These are phyloP conservation scores for Scrobipalpa atriplicella DNA, from an alignment of 2,888 invertebrate genomes.

Conservation along the genomic window DNA sequence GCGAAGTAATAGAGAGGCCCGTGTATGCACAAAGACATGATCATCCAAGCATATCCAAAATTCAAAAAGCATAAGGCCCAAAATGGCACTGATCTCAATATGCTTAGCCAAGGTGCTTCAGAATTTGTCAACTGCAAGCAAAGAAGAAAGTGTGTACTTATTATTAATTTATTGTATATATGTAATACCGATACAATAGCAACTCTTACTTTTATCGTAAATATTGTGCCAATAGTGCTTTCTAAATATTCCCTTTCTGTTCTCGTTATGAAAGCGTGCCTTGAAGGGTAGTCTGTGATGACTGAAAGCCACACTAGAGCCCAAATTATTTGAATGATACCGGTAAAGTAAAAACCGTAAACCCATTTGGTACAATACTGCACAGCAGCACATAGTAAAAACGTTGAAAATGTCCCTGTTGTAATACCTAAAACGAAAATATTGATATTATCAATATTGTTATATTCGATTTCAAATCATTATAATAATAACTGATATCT, in stretches of 20 bases:
- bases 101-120: constrained; percentile 67
- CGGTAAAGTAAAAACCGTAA: constrained; percentile 85
- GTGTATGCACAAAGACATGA: constrained; percentile 66
- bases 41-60: constrained; percentile 78
- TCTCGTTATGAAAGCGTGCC: constrained; percentile 82
- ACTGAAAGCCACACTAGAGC: constrained; percentile 80
- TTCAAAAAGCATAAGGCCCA: constrained; percentile 72
- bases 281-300: constrained; percentile 84
- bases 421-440: constrained; percentile 58
- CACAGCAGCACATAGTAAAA: constrained; percentile 84
- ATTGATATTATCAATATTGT: neutral
- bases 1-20: constrained; percentile 68
- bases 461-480: neutral
- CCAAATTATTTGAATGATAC: constrained; percentile 79
- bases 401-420: constrained; percentile 85
- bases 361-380: constrained; percentile 85
- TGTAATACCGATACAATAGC: neutral
- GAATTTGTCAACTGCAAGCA: constrained; percentile 63
- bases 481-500: constrained; percentile 37
- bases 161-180: neutral
- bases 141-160: neutral
- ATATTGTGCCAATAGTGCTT: constrained; percentile 78
- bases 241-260: constrained; percentile 84
- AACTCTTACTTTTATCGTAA: constrained; percentile 66
- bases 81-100: constrained; percentile 65